Conservation (phyloP, 2,113 vertebrate species). For the Centropristis striata region DNA sequence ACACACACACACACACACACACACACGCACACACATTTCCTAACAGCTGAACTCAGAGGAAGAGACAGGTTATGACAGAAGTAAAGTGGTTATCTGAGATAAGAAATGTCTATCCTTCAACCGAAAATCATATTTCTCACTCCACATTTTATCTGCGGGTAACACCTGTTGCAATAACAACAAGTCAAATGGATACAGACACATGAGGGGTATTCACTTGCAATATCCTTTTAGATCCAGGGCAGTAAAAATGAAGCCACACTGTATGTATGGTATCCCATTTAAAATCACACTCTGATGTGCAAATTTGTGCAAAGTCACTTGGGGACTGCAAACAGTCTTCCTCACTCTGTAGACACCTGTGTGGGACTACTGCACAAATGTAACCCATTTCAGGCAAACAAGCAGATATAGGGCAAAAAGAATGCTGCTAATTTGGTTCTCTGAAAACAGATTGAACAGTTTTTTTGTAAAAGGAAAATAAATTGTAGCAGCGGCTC, state of each 20-base stretch:
- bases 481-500: no score
- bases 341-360: conserved; percentile 36
- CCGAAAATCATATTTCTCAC: conserved; percentile 77
- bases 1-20: not conserved
- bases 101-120: conserved; percentile 81
- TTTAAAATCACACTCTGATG: conserved; percentile 67
- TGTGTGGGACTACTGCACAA: not conserved
- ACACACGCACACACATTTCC: conserved; percentile 26
- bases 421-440: no score
- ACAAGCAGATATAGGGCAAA: no score
- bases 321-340: conserved; percentile 35
- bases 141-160: conserved; percentile 75
- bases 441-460: no score
- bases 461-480: no score
- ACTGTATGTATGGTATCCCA: conserved; percentile 42
- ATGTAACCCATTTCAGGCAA: no score
- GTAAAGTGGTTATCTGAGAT: conserved; percentile 81
- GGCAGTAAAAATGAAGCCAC: conserved; percentile 51
- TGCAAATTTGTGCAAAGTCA: conserved; percentile 64
- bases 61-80: conserved; percentile 75
- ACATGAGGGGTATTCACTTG: conserved; percentile 69
- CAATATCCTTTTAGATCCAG: conserved; percentile 63
- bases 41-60: conserved; percentile 64
- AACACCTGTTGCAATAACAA: conserved; percentile 81
- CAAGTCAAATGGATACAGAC: conserved; percentile 76